Evolutionary conservation across 2,797 vertebrate species (phyloP), one percentile per base, ranked within the genome.

Genomic region (Neomorphus geoffroyi): DNA sequence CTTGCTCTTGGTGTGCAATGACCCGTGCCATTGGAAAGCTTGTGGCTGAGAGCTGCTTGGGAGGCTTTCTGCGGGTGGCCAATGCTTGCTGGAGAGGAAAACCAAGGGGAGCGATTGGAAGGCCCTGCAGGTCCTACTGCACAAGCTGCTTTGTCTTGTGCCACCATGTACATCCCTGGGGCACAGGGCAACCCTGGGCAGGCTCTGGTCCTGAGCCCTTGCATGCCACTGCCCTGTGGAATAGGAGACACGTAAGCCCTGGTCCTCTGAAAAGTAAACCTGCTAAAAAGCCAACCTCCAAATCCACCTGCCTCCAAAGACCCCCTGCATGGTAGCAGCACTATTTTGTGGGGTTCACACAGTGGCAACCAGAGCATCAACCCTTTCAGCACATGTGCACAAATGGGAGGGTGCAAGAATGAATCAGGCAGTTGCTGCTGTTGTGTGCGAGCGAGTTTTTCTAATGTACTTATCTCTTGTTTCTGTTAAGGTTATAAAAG

Each of bases 401-500:
- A 2, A 32, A 33, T 2, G 28, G 33, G 30, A 91, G 48, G 14
- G 13, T 2, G 11, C 18, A 13, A 75, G 64, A 79, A 45, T 41
- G 48, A 41, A 53, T 66, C 72, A 24, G 53, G 43, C 4, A 0
- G 21, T 23, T 0, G 5, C 58, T 48, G 81, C 50, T 60, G 30
- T 24, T 60, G 28, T 4, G 11, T n/a, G 54, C 0, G 7, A 86
- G 43, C 43, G 16, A 43, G 32, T 43, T 81, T 87, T 62, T 56
- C 73, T 70, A 33, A 35, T 21, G 46, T 23, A 37, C 60, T 74
- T 86, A 80, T 83, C 74, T 93, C 67, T 86, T 66, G 37, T 92
- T 96, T 92, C 71, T 92, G 18, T 23, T 87, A 91, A 81, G 83
- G 90, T 92, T 96, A 87, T 80, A 89, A 53, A 82, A 93, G 71